phyloP scores from a whole-genome alignment of 1,140 invertebrate genomes.

The Zaprionus gabonicus region DNA sequence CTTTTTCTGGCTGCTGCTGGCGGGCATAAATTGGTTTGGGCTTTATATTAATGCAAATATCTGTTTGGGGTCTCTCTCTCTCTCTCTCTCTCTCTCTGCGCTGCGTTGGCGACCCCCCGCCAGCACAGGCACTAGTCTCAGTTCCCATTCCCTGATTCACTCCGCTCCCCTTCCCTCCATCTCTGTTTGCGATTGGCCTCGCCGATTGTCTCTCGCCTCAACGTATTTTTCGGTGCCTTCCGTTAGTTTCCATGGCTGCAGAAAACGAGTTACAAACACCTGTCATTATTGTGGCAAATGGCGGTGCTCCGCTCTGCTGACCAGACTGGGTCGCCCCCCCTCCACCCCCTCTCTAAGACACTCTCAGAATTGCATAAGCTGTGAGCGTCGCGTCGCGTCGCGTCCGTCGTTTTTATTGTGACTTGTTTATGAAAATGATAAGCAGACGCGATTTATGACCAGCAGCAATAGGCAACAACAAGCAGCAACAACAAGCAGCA shows the following conservation, averaged over 20 bases:
- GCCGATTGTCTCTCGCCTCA: constrained; percentile 57
- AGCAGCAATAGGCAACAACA: constrained; percentile 33
- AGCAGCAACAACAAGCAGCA: constrained; percentile 24
- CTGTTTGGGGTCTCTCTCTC: constrained; percentile 51
- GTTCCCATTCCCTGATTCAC: neutral
- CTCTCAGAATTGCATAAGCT: constrained; percentile 77
- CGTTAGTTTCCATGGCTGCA: constrained; percentile 56
- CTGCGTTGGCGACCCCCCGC: constrained; percentile 68
- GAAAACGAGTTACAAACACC: constrained; percentile 81
- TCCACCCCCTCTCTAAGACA: constrained; percentile 14
- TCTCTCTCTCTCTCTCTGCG: constrained; percentile 8
- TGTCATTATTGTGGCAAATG: constrained; percentile 78
- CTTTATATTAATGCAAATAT: constrained; percentile 83
- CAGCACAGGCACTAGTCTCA: constrained; percentile 14
- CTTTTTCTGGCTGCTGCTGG: constrained; percentile 52
- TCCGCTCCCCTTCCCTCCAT: neutral
- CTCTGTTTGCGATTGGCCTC: constrained; percentile 36
- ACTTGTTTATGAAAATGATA: constrained; percentile 84
- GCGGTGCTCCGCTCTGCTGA: constrained; percentile 28
- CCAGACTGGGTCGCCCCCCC: constrained; percentile 25
- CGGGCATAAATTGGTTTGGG: constrained; percentile 76
- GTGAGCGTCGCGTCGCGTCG: constrained; percentile 31
- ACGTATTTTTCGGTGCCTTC: constrained; percentile 48
- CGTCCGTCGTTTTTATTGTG: constrained; percentile 58
- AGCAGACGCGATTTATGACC: constrained; percentile 78